Conservation (phyloP, 2,888 invertebrate species). For the Apodemia zela region DNA sequence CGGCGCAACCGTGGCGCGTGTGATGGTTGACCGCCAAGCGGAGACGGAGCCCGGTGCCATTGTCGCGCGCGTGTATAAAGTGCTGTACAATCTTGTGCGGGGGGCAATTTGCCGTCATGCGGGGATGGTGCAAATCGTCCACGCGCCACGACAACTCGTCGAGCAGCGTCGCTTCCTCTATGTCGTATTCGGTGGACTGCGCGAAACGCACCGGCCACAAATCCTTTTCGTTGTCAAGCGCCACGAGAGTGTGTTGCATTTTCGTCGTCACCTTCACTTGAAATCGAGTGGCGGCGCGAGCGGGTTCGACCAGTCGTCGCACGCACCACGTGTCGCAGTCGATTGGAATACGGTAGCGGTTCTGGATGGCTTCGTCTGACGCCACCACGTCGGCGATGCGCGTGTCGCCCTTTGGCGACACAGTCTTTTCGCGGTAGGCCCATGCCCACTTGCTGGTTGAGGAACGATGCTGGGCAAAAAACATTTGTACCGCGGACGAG, state of each 20-base stretch:
- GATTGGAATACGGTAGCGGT: conserved; percentile 3
- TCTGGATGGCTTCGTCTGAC: conserved; percentile 11
- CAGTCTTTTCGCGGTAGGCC: conserved; percentile 14
- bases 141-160: conserved; percentile 14
- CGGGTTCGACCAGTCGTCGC: conserved; percentile 10
- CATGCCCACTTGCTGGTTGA: conserved; percentile 3
- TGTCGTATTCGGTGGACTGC: background rate
- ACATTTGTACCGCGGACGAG: conserved; percentile 1
- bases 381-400: conserved; percentile 15
- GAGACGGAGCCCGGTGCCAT: conserved; percentile 12
- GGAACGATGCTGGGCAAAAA: conserved; percentile 3
- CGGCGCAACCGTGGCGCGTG: no score
- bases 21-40: conserved; percentile 16
- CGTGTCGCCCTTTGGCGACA: conserved; percentile 15
- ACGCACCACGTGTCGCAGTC: conserved; percentile 14
- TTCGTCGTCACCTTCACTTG: conserved; percentile 12
- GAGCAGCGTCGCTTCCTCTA: conserved; percentile 11
- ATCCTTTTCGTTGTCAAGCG: conserved; percentile 14
- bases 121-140: conserved; percentile 13
- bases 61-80: conserved; percentile 4
- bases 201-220: conserved; percentile 2
- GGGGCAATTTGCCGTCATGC: conserved; percentile 13
- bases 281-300: background rate
- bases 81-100: conserved; percentile 16
- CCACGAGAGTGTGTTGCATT: conserved; percentile 11